Conservation (phyloP, 2,888 invertebrate species). For the Ectemnius cavifrons region DNA sequence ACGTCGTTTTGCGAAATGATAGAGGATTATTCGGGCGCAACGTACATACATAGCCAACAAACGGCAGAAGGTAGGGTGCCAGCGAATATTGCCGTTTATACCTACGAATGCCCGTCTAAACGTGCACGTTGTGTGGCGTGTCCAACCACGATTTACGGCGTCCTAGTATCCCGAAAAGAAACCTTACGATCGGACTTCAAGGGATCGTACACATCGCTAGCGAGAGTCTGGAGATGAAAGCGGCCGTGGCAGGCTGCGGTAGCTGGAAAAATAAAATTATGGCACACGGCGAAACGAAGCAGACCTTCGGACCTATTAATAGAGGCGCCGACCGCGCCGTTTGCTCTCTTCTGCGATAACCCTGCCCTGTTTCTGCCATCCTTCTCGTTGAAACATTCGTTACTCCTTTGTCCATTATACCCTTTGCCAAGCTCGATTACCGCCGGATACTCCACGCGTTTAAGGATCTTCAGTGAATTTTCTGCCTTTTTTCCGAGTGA, state of each 20-base stretch:
- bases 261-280: conserved; percentile 61
- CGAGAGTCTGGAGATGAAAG: conserved; percentile 60
- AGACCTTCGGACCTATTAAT: conserved; percentile 62
- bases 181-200: conserved; percentile 46
- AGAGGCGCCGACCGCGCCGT: conserved; percentile 54
- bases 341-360: conserved; percentile 29
- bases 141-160: conserved; percentile 54
- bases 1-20: conserved; percentile 5
- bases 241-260: conserved; percentile 35
- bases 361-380: not conserved
- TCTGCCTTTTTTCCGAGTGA: too few relatives aligned
- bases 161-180: conserved; percentile 48
- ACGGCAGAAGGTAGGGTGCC: conserved; percentile 14
- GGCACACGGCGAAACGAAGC: conserved; percentile 47
- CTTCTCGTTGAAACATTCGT: too few relatives aligned
- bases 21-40: conserved; percentile 38
- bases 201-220: conserved; percentile 39
- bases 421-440: conserved; percentile 9
- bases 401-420: not conserved
- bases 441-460: not conserved
- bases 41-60: conserved; percentile 18
- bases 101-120: conserved; percentile 48
- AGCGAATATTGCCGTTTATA: conserved; percentile 40
- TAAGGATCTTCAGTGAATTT: too few relatives aligned
- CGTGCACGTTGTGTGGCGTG: conserved; percentile 39